These are phyloP conservation scores for Melieria omissa DNA, from an alignment of 2,888 invertebrate species.

Conservation along the genomic window DNA sequence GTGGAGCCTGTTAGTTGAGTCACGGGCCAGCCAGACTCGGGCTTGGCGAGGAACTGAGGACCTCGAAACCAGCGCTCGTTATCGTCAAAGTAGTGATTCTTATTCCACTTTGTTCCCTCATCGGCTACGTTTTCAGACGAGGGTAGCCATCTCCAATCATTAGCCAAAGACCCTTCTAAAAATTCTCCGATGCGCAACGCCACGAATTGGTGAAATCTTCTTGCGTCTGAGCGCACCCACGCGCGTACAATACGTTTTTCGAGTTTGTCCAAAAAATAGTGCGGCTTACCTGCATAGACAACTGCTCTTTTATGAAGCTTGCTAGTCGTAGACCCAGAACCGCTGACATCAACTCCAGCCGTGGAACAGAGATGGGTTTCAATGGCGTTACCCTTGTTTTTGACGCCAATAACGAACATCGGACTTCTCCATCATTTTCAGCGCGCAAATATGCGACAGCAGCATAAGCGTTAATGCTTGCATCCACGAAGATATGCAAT, in stretches of 20 bases:
- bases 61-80: no score
- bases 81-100: no score
- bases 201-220: conserved; percentile 14
- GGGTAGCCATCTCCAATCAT: conserved; percentile 12
- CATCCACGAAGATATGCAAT: conserved; percentile 45
- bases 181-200: conserved; percentile 15
- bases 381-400: conserved; percentile 36
- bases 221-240: neutral
- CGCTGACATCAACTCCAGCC: conserved; percentile 46
- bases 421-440: conserved; percentile 5
- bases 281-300: conserved; percentile 33
- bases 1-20: no score
- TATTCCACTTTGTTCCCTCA: no score
- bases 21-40: no score
- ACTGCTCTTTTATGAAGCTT: conserved; percentile 30
- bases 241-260: conserved; percentile 36
- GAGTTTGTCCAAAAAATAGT: conserved; percentile 38
- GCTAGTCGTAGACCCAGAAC: conserved; percentile 42
- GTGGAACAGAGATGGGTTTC: conserved; percentile 36
- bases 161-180: neutral
- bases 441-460: conserved; percentile 36
- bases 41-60: no score
- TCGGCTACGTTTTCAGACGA: conserved; percentile 1
- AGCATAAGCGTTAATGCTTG: conserved; percentile 36
- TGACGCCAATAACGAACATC: conserved; percentile 20